phyloP scores from a whole-genome alignment of 1,140 invertebrate genomes.

The Papilio polytes region DNA sequence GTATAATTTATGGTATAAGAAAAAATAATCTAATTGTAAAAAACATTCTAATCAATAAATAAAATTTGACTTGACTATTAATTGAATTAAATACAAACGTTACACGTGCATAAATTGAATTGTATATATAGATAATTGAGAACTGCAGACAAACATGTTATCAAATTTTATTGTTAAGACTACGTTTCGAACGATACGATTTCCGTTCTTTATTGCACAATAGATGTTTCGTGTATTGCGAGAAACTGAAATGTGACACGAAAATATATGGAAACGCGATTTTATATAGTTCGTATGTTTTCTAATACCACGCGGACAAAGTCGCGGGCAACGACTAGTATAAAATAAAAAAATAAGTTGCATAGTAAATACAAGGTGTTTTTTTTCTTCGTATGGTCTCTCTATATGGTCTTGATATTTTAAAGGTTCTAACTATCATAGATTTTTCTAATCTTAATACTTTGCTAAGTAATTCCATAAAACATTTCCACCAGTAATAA shows the following conservation, averaged over 20 bases:
- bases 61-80: neutral
- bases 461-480: neutral
- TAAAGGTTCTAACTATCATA: neutral
- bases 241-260: constrained; percentile 30
- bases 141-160: neutral
- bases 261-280: constrained; percentile 33
- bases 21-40: no score
- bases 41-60: neutral
- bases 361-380: no score
- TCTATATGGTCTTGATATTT: neutral
- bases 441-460: neutral
- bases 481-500: neutral
- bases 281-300: no score
- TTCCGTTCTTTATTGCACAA: constrained; percentile 22
- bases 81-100: neutral
- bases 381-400: no score
- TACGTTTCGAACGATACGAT: neutral
- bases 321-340: no score
- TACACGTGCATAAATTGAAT: neutral
- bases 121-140: constrained; percentile 6
- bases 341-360: neutral
- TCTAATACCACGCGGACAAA: no score
- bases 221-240: constrained; percentile 6
- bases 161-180: constrained; percentile 5
- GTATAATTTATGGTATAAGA: no score